These are phyloP conservation scores for Marmota monax DNA, from an alignment of 2,113 vertebrate species.

Conservation along the genomic window DNA sequence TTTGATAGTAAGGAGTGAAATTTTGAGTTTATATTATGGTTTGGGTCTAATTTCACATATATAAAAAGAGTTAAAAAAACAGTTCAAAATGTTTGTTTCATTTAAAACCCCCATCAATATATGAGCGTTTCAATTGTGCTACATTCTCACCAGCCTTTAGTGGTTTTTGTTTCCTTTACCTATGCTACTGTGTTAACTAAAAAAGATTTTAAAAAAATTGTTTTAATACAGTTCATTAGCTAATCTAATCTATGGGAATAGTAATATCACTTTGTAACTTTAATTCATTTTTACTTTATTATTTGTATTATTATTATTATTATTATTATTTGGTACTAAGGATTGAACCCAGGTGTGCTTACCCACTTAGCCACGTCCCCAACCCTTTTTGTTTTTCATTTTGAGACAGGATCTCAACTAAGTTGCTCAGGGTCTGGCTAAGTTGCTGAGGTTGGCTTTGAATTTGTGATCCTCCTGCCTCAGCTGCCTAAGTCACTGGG, in stretches of 20 bases:
- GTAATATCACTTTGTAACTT: background rate
- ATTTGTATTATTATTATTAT: no score
- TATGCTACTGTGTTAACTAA: background rate
- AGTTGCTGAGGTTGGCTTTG: background rate
- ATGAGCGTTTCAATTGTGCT: background rate
- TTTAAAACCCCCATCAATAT: constrained; percentile 3
- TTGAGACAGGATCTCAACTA: no score
- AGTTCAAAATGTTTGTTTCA: background rate
- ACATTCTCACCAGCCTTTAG: background rate
- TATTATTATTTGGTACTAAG: no score
- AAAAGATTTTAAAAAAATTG: background rate
- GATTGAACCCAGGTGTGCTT: no score
- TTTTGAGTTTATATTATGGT: background rate
- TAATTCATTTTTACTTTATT: background rate
- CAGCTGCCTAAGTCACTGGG: no score
- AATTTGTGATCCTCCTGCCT: background rate
- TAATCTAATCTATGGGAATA: background rate
- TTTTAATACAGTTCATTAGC: background rate
- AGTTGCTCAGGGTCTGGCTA: no score
- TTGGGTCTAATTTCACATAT: background rate
- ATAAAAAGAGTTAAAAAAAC: background rate
- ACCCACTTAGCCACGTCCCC: no score
- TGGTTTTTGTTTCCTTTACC: background rate
- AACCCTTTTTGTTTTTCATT: no score
- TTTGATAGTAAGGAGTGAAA: background rate